Base-by-base conservation (phyloP, 2,888 invertebrate genomes). In the Apamea sordens region DNA sequence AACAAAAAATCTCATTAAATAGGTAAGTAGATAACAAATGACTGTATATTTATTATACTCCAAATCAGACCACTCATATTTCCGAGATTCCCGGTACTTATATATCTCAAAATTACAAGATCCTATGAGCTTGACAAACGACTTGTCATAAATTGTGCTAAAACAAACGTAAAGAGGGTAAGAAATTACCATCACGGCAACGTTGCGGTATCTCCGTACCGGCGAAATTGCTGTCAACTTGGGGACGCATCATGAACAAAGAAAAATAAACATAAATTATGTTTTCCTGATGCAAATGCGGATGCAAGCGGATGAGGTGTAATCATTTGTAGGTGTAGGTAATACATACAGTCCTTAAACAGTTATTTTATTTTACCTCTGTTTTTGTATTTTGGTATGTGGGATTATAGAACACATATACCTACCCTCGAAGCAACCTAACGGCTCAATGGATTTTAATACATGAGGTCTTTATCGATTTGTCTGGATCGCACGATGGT, bases 121-220 rank as follows among this genome's bases (percentile, higher is more conserved):
- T 59, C 21, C 61, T 53, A 72, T 77, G 88, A 93, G 90, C 90
- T 81, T 92, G 93, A 93, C 89, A 92, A 92, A 93, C 88, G 89
- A 68, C 84, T 83, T 80, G 83, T 88, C 90, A 93, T 93, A 92
- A 92, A 90, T 92, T 86, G 78, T 59, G 71, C 72, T 85, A 56
- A 85, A 83, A 79, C 71, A 80, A 79, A 74, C 67, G 67, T 75
- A 79, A 77, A 83, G 79, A 77, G 77, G 56, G 41, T 81, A 70
- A 82, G 61, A 74, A 53, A 89, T 87, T 85, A 70, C 84, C 79
- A 77, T 67, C n/a, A 53, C 53, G 21, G n/a, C 10, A 59, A 59
- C 56, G n/a, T 50, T 50, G 24, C 36, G 64, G 61, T 63, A 74
- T 63, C 73, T 75, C 44, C 6, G 41, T 47, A 76, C 68, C 69